phyloP scores from a whole-genome alignment of 2,888 invertebrate genomes.

The Agrochola litura region DNA sequence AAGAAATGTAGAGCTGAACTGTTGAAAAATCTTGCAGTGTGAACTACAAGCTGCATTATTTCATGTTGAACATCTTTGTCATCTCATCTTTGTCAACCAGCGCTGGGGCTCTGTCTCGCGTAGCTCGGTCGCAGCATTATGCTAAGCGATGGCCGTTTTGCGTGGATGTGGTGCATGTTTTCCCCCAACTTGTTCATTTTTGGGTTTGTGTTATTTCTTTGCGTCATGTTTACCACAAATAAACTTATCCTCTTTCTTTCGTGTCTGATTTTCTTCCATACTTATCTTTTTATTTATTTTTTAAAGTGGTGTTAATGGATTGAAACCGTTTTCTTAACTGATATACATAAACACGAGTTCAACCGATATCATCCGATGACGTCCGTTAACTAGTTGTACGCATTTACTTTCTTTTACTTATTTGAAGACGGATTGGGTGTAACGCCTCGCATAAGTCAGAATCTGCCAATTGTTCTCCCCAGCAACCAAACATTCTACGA shows the following conservation, averaged over 20 bases:
- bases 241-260: too few species aligned
- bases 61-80: background rate
- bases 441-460: background rate
- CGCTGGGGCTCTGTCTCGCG: too few species aligned
- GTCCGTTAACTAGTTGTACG: background rate
- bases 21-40: background rate
- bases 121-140: too few species aligned
- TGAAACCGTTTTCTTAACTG: background rate
- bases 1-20: background rate
- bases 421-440: background rate
- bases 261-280: background rate
- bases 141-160: too few species aligned
- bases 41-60: too few species aligned
- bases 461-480: background rate
- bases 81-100: too few species aligned
- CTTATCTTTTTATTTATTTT: background rate
- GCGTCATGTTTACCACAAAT: too few species aligned
- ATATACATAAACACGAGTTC: background rate
- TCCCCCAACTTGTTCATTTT: too few species aligned
- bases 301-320: background rate
- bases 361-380: background rate
- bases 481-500: background rate
- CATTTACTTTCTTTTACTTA: background rate
- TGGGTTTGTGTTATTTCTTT: too few species aligned
- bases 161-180: too few species aligned